Conservation (phyloP, 2,888 invertebrate genomes). For the Melikaiella ostensackeni region DNA sequence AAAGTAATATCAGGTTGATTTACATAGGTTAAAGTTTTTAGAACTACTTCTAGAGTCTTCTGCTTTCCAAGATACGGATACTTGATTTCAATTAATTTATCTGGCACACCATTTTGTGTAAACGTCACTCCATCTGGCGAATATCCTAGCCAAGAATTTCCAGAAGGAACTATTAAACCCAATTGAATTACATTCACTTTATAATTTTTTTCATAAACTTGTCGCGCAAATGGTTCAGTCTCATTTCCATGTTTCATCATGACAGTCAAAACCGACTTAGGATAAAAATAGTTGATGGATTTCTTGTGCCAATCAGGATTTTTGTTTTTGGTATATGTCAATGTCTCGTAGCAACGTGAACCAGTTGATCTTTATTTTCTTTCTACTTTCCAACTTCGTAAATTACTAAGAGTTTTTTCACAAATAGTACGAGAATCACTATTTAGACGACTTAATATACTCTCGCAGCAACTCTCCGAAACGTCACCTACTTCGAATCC, state of each 20-base stretch:
- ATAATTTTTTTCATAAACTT: too few species aligned
- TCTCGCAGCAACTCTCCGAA: constrained; percentile 13
- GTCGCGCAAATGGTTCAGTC: too few species aligned
- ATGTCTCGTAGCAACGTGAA: constrained; percentile 34
- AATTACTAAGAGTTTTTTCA: neutral
- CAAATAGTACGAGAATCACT: neutral
- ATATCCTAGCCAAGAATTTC: too few species aligned
- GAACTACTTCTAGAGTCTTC: too few species aligned
- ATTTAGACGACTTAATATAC: neutral
- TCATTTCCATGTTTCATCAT: neutral
- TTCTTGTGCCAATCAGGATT: constrained; percentile 30
- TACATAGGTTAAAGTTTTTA: too few species aligned
- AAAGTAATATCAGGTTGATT: too few species aligned
- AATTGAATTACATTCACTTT: too few species aligned
- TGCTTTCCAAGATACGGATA: too few species aligned
- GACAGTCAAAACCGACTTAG: constrained; percentile 12
- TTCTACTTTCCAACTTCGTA: constrained; percentile 18
- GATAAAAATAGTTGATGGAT: constrained; percentile 5
- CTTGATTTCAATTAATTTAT: too few species aligned
- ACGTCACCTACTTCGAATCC: neutral
- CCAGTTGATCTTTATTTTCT: constrained; percentile 30
- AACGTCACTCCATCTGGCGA: too few species aligned
- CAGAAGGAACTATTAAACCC: too few species aligned
- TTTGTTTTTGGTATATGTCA: constrained; percentile 34
- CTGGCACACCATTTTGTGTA: too few species aligned